phyloP scores from a whole-genome alignment of 2,888 invertebrate genomes.

The Chalcis sispes region DNA sequence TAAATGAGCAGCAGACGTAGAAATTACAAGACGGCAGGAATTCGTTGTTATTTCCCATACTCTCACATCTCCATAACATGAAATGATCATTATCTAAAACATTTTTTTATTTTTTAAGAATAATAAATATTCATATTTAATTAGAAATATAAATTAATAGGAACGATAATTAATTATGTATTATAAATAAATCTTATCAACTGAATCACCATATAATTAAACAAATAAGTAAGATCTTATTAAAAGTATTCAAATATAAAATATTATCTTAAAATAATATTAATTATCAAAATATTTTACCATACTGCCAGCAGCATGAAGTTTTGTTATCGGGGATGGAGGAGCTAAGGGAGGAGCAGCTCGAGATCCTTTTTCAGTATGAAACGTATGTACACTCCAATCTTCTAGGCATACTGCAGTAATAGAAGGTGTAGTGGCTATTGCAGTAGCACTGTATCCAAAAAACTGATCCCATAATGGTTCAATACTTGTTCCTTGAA shows the following conservation, averaged over 20 bases:
- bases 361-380: constrained; percentile 71
- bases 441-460: constrained; percentile 71
- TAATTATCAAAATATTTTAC: constrained; percentile 59
- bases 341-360: constrained; percentile 72
- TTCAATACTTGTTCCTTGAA: constrained; percentile 71
- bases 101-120: constrained; percentile 7
- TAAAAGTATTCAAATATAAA: neutral
- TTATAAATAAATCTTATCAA: neutral
- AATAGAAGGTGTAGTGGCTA: constrained; percentile 73
- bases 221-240: neutral
- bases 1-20: constrained; percentile 73
- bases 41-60: constrained; percentile 73
- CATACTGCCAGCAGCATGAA: constrained; percentile 72
- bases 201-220: constrained; percentile 22
- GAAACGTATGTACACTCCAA: constrained; percentile 72
- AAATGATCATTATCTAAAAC: constrained; percentile 73
- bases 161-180: no score
- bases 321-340: constrained; percentile 72
- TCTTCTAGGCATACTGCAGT: constrained; percentile 72
- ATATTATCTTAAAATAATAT: constrained; percentile 17
- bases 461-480: constrained; percentile 73
- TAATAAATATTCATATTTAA: neutral
- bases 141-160: neutral
- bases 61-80: constrained; percentile 72
- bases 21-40: constrained; percentile 70